Conservation (phyloP, 2,888 invertebrate genomes). For the Spodoptera exigua region DNA sequence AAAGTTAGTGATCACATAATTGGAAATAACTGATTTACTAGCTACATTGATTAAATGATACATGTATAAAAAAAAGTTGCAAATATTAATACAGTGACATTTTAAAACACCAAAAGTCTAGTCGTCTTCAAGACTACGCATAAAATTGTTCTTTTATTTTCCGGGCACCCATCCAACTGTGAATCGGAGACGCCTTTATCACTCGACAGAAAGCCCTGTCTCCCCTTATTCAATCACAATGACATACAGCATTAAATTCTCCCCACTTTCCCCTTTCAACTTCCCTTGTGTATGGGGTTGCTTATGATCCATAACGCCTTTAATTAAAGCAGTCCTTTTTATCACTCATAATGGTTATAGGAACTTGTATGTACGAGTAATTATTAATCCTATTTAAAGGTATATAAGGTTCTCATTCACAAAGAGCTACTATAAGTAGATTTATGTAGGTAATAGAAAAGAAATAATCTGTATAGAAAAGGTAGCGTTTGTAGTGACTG, state of each 20-base stretch:
- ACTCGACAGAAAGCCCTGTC: constrained; percentile 14
- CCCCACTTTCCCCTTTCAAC: constrained; percentile 21
- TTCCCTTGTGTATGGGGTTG: constrained; percentile 14
- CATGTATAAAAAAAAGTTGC: too few relatives aligned
- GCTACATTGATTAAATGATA: too few relatives aligned
- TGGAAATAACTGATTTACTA: too few relatives aligned
- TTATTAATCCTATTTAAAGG: too few relatives aligned
- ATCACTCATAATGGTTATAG: background rate
- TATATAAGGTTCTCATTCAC: too few relatives aligned
- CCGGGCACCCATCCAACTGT: constrained; percentile 30
- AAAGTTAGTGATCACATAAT: too few relatives aligned
- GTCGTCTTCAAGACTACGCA: background rate
- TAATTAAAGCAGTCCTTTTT: constrained; percentile 31
- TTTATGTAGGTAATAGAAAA: too few relatives aligned
- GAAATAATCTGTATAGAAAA: too few relatives aligned
- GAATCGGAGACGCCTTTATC: constrained; percentile 20
- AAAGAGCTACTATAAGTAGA: too few relatives aligned
- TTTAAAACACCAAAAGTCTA: background rate
- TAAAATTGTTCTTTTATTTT: background rate
- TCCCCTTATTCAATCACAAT: constrained; percentile 45
- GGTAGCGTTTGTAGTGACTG: too few relatives aligned
- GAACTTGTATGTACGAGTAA: too few relatives aligned
- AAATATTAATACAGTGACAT: too few relatives aligned
- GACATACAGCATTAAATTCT: constrained; percentile 32
- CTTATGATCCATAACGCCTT: constrained; percentile 31